Conservation (phyloP, 2,113 vertebrate genomes). For the Notarius lentiginosus region DNA sequence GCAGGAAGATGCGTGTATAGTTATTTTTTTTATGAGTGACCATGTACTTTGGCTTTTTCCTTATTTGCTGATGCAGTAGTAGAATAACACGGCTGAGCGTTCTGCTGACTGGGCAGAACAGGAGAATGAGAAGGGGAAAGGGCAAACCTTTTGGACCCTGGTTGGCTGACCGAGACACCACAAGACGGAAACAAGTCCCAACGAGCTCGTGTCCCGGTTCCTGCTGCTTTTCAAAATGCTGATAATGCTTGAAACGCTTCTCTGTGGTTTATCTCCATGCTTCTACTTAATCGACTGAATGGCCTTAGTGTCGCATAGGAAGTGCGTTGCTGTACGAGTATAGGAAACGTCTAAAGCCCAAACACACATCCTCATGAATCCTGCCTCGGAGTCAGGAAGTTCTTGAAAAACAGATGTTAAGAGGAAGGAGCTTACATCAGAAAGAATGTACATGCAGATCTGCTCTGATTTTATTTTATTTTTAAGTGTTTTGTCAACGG, state of each 20-base stretch:
- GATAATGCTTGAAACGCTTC: background rate
- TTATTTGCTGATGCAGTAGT: slow-evolving; percentile 34
- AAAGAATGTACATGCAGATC: slow-evolving; percentile 22
- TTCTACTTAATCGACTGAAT: background rate
- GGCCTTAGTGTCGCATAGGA: background rate
- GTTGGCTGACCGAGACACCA: slow-evolving; percentile 18
- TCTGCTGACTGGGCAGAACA: slow-evolving; percentile 43
- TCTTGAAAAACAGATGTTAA: slow-evolving; percentile 9
- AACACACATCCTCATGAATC: slow-evolving; percentile 24
- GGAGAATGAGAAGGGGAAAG: slow-evolving; percentile 10
- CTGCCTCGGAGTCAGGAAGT: slow-evolving; percentile 5
- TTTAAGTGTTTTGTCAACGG: background rate
- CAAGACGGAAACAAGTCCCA: slow-evolving; percentile 21
- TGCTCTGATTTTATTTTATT: background rate
- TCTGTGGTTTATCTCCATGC: background rate
- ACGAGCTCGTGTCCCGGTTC: background rate
- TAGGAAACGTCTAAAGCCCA: slow-evolving; percentile 10
- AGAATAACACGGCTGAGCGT: slow-evolving; percentile 10
- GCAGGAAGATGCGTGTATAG: background rate
- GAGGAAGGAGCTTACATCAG: slow-evolving; percentile 28
- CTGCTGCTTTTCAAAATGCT: slow-evolving; percentile 5
- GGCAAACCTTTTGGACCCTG: slow-evolving; percentile 35
- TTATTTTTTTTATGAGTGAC: slow-evolving; percentile 32
- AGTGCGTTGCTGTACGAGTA: slow-evolving; percentile 16
- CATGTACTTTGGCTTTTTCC: slow-evolving; percentile 37